A percentile compares a stretch with the other conserved stretches of the same genome.
Evolutionary conservation across 2,888 invertebrate genomes (phyloP).

Genomic region (Ophion ellenae): DNA sequence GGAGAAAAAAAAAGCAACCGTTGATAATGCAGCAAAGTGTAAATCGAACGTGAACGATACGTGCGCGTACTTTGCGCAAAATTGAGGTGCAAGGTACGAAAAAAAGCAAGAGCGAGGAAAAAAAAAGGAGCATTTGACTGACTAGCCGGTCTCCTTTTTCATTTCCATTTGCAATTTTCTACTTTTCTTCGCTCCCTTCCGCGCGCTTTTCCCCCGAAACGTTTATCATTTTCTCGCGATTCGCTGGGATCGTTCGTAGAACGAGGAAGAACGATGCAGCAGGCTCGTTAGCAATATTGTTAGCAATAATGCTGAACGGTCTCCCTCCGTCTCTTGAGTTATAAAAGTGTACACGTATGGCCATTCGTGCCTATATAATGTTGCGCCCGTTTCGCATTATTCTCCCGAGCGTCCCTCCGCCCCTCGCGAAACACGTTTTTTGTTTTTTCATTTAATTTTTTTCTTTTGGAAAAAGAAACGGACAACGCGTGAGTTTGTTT

Average conservation of each 20-base stretch:
- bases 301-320: conserved; percentile 36
- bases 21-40: conserved; percentile 33
- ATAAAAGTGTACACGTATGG: not conserved
- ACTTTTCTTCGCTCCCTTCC: too few species aligned
- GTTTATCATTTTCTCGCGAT: conserved; percentile 46
- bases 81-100: not conserved
- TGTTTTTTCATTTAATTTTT: not conserved
- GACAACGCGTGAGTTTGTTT: conserved; percentile 50
- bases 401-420: not conserved
- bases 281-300: conserved; percentile 46
- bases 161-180: conserved; percentile 35
- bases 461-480: conserved; percentile 1
- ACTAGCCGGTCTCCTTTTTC: conserved; percentile 7
- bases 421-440: too few species aligned
- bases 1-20: not conserved
- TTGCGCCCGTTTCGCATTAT: too few species aligned
- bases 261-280: conserved; percentile 45
- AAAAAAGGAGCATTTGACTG: conserved; percentile 28
- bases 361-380: too few species aligned
- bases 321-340: conserved; percentile 20
- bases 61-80: not conserved
- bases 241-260: conserved; percentile 65
- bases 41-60: conserved; percentile 37
- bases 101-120: not conserved
- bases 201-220: conserved; percentile 16